A percentile compares a stretch with the other conserved stretches of the same genome.
phyloP scores from a whole-genome alignment of 2,113 vertebrate species.

The Clarias batrachus region DNA sequence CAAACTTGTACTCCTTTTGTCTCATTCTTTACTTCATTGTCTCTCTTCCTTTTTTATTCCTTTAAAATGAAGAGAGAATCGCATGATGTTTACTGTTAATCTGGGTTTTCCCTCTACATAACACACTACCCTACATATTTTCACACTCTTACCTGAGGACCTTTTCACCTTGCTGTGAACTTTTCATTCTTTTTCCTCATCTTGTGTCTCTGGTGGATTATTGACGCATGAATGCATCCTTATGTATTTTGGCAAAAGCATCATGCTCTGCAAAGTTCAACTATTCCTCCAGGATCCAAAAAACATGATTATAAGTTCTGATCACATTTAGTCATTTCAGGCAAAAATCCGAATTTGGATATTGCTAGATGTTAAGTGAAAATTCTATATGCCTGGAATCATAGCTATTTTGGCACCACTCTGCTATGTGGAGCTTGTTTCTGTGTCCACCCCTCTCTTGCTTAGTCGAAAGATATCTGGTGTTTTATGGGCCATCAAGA shows the following conservation, averaged over 20 bases:
- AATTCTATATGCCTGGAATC: not conserved
- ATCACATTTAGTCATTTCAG: not conserved
- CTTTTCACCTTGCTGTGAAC: constrained; percentile 16
- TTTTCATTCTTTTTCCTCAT: constrained; percentile 4
- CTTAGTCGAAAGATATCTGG: constrained; percentile 36
- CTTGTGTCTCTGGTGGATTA: not conserved
- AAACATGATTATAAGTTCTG: not conserved
- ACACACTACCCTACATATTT: not conserved
- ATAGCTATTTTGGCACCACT: constrained; percentile 12
- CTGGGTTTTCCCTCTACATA: not conserved
- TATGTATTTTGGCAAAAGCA: constrained; percentile 16
- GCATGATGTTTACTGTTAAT: not conserved
- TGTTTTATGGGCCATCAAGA: constrained; percentile 39
- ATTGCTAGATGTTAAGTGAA: not conserved
- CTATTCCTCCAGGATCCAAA: not conserved
- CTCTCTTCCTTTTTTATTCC: constrained; percentile 23
- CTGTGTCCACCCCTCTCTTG: constrained; percentile 6
- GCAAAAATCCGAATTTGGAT: not conserved
- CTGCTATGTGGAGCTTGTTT: not conserved
- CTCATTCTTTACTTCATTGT: not conserved
- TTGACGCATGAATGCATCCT: not conserved
- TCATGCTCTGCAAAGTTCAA: not conserved
- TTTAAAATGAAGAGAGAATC: not conserved
- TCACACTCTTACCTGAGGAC: not conserved
- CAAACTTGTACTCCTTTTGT: constrained; percentile 1